These are phyloP conservation scores for Tragelaphus imberbis DNA, from an alignment of 2,113 vertebrate species.

Conservation along the genomic window DNA sequence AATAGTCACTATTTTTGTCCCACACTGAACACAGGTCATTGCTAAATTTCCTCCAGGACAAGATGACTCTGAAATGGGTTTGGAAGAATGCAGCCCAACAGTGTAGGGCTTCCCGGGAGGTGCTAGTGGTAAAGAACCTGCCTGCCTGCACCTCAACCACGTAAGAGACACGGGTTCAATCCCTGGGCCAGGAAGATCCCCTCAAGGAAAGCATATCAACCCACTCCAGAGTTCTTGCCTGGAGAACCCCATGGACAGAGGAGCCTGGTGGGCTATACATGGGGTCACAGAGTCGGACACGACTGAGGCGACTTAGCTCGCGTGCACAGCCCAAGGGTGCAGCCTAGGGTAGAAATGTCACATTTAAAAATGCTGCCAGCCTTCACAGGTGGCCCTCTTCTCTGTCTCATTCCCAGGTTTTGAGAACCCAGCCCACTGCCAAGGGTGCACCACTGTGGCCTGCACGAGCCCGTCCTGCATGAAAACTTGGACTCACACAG, in stretches of 20 bases:
- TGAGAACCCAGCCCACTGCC: background rate
- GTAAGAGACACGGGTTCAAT: background rate
- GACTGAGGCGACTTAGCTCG: background rate
- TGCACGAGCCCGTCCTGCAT: rapidly evolving
- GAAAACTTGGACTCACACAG: rapidly evolving
- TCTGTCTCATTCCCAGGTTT: background rate
- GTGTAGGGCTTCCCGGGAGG: background rate
- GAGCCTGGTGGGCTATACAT: background rate
- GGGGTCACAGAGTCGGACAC: background rate
- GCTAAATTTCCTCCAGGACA: background rate
- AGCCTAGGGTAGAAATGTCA: no score
- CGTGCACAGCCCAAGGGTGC: rapidly evolving
- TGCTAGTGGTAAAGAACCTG: background rate
- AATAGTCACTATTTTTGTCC: background rate
- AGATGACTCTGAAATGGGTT: background rate
- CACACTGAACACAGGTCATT: background rate
- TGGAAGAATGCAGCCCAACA: background rate
- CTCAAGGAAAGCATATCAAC: background rate
- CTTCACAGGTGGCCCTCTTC: rapidly evolving
- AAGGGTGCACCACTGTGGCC: rapidly evolving
- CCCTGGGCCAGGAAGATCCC: background rate
- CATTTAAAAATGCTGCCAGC: rapidly evolving
- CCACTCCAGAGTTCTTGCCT: background rate
- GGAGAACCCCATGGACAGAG: background rate
- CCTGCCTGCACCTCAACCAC: background rate